Percentiles rank a stretch among this genome's conserved stretches.
phyloP scores from a whole-genome alignment of 2,113 vertebrate species.

The Grammomys dolichurus region DNA sequence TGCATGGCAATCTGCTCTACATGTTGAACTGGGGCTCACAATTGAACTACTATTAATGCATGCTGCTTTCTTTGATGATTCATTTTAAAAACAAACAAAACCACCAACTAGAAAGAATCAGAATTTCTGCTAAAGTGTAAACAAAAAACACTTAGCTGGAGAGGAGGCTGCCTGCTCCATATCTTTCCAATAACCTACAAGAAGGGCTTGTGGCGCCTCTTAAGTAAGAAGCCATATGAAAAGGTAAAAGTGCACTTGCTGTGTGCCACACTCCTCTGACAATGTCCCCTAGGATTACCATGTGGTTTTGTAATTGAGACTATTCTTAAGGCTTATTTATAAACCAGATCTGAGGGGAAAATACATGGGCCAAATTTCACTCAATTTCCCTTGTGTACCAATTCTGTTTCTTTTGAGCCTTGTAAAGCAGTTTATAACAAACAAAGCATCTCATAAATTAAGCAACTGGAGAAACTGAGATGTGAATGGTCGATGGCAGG shows the following conservation, averaged over 20 bases:
- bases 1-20: not conserved
- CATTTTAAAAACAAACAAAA: conserved; percentile 63
- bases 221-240: conserved; percentile 55
- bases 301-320: conserved; percentile 72
- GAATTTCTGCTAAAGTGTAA: not conserved
- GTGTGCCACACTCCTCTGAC: not conserved
- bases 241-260: conserved; percentile 56
- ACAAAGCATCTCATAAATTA: conserved; percentile 66
- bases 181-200: not conserved
- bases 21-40: not conserved
- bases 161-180: conserved; percentile 6
- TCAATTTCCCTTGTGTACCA: conserved; percentile 64
- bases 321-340: conserved; percentile 48
- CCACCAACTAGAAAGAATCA: not conserved
- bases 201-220: not conserved
- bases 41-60: not conserved
- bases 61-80: not conserved
- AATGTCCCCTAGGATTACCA: conserved; percentile 43
- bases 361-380: conserved; percentile 56
- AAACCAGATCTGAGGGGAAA: conserved; percentile 58
- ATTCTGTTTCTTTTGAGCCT: conserved; percentile 64
- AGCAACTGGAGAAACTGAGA: conserved; percentile 28
- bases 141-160: conserved; percentile 33
- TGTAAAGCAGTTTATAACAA: conserved; percentile 61
- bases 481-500: conserved; percentile 26